These are phyloP conservation scores for Oscheius onirici DNA, from an alignment of 2,888 invertebrate genomes.

Conservation along the genomic window DNA sequence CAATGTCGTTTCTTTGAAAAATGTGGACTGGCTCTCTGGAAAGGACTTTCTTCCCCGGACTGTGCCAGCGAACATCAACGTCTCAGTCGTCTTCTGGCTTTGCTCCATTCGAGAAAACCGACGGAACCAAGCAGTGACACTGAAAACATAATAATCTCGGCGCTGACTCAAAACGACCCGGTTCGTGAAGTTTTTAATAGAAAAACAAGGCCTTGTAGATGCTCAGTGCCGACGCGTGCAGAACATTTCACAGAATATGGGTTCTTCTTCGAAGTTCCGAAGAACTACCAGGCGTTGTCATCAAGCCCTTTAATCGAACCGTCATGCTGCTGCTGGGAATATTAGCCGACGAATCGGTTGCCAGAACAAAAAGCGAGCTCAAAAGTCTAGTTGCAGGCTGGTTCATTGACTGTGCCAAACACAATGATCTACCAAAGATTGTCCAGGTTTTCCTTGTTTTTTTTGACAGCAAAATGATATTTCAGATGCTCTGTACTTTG, in stretches of 20 bases:
- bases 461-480: neutral
- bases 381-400: constrained; percentile 79
- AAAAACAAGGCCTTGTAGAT: constrained; percentile 39
- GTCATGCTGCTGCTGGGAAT: constrained; percentile 69
- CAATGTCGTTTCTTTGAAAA: constrained; percentile 32
- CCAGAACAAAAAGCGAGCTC: constrained; percentile 55
- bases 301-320: constrained; percentile 66
- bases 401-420: constrained; percentile 79
- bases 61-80: constrained; percentile 42
- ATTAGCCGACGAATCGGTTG: constrained; percentile 64
- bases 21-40: constrained; percentile 53
- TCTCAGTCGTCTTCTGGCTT: constrained; percentile 80
- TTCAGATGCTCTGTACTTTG: constrained; percentile 75
- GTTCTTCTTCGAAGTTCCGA: constrained; percentile 53
- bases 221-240: constrained; percentile 58
- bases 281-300: constrained; percentile 40
- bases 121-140: constrained; percentile 74
- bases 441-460: constrained; percentile 75
- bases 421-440: constrained; percentile 83
- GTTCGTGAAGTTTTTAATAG: neutral
- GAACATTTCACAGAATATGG: constrained; percentile 67
- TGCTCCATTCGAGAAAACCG: constrained; percentile 81
- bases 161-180: constrained; percentile 59
- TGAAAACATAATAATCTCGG: constrained; percentile 64
- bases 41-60: constrained; percentile 27